These are phyloP conservation scores for Cassiopea xamachana DNA, from an alignment of 30 jellyfish, hydroid and myxozoan species.

Conservation along the genomic window DNA sequence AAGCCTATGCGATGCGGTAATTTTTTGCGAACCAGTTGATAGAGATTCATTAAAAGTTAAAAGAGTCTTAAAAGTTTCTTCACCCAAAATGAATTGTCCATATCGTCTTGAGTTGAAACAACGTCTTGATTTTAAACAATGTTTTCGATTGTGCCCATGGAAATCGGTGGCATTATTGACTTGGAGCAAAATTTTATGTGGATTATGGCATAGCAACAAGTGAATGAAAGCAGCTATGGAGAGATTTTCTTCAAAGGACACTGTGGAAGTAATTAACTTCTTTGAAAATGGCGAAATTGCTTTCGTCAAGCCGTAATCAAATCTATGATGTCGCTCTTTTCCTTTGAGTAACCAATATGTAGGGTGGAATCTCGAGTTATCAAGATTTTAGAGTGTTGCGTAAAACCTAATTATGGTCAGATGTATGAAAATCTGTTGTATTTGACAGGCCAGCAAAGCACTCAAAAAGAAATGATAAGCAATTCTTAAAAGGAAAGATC, in stretches of 20 bases:
- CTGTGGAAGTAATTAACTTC: neutral
- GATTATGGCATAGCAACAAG: no score
- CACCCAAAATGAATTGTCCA: no score
- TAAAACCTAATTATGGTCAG: slow-evolving; percentile 17
- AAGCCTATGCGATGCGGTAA: no score
- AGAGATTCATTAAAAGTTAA: no score
- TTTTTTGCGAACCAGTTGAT: no score
- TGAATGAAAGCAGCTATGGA: neutral
- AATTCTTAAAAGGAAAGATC: neutral
- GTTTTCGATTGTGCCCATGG: no score
- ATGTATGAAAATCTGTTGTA: neutral
- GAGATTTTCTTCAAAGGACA: neutral
- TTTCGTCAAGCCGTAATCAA: neutral
- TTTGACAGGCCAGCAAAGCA: neutral
- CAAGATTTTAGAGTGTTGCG: slow-evolving; percentile 3
- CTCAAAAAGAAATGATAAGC: neutral
- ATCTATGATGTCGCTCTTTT: neutral
- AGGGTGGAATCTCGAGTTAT: neutral
- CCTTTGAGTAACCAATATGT: neutral
- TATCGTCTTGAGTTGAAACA: no score
- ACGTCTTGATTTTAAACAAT: no score
- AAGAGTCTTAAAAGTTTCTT: no score
- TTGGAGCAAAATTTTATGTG: no score
- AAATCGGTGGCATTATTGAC: no score
- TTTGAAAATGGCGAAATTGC: neutral